Conservation (phyloP, 2,113 vertebrate species). For the Ailuropoda melanoleuca region DNA sequence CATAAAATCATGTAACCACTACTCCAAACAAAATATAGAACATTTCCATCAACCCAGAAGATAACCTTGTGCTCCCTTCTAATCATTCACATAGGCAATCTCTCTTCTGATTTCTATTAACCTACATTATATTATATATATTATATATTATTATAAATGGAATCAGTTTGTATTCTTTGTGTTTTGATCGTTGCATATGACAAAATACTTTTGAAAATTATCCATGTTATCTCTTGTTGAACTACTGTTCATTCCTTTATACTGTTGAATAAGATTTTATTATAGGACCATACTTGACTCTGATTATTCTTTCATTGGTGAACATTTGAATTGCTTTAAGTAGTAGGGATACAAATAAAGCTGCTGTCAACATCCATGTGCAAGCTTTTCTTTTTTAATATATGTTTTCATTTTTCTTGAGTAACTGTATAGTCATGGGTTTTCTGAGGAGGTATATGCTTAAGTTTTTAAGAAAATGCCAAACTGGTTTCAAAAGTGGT, state of each 20-base stretch:
- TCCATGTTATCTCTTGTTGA: not conserved
- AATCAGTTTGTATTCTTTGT: not conserved
- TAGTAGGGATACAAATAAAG: not conserved
- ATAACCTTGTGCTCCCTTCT: not conserved
- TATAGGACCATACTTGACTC: not conserved
- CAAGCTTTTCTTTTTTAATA: not conserved
- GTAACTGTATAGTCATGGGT: not conserved
- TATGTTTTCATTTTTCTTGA: not conserved
- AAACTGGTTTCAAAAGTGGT: not conserved
- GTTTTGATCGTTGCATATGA: not conserved
- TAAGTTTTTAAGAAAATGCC: not conserved
- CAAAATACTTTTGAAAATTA: not conserved
- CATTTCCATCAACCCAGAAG: not conserved
- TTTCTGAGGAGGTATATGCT: not conserved
- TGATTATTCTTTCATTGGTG: not conserved
- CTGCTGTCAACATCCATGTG: not conserved
- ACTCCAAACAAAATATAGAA: not conserved
- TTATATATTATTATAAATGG: not conserved
- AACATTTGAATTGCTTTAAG: not conserved
- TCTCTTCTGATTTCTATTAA: not conserved
- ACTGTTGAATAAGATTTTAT: not conserved
- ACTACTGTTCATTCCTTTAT: not conserved
- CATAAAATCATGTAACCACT: not conserved
- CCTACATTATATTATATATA: not conserved
- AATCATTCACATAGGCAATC: not conserved